phyloP scores from a whole-genome alignment of 2,113 vertebrate species.

The Lagopus leucura region DNA sequence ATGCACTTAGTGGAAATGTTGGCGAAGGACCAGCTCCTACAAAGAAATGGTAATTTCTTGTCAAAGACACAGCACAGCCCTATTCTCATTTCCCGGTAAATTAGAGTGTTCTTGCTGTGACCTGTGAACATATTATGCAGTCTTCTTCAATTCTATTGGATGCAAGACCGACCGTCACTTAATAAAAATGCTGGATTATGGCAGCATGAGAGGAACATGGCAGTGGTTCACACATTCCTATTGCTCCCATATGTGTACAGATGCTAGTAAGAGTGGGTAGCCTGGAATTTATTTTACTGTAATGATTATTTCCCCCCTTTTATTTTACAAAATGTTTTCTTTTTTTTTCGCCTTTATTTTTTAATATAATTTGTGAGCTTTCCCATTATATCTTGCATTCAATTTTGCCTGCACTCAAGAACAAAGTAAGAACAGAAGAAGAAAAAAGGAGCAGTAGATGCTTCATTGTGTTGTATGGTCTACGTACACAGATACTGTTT shows the following conservation, averaged over 20 bases:
- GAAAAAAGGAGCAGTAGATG: neutral
- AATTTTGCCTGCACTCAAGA: conserved; percentile 46
- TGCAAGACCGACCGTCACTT: neutral
- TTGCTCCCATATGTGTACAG: neutral
- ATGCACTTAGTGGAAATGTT: conserved; percentile 29
- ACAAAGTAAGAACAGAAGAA: neutral
- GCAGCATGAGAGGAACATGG: neutral
- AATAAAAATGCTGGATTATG: neutral
- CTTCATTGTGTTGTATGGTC: neutral
- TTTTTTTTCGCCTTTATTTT: neutral
- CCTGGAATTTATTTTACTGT: neutral
- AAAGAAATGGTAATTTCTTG: conserved; percentile 46
- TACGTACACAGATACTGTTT: neutral
- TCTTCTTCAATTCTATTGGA: neutral
- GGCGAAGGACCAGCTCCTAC: conserved; percentile 41
- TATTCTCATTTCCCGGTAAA: conserved; percentile 61
- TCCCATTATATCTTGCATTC: neutral
- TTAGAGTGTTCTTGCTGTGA: conserved; percentile 37
- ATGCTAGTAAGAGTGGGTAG: neutral
- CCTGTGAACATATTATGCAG: neutral
- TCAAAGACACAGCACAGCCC: conserved; percentile 33
- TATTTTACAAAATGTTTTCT: neutral
- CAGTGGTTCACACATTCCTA: neutral
- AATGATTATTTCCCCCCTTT: neutral
- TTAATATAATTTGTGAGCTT: conserved; percentile 2